Evolutionary conservation across 2,113 vertebrate genomes (phyloP), one percentile per base, ranked within the genome.

Genomic region (Notiomystis cincta): DNA sequence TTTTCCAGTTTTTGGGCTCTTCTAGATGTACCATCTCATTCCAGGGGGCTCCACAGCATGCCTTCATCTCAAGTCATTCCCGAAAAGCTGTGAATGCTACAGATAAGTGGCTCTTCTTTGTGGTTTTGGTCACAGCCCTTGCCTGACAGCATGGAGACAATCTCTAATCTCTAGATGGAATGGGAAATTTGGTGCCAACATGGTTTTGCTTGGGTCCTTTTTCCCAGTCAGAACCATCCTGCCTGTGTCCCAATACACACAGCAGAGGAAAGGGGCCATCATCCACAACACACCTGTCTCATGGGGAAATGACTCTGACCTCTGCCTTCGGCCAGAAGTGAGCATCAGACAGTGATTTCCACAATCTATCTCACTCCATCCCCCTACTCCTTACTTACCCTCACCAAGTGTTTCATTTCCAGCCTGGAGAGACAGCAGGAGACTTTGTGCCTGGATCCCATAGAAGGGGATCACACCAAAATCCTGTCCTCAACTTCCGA

Each of bases 401-500:
- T 83, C 56, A 58, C 50, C 18, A 56, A 82, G 19, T 65, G 22
- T 85, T 94, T 81, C 10, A 35, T 80, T 95, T 92, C 51, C 69
- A 84, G 58, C 40, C 62, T 89, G 54, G 82, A 94, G 66, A 76
- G 40, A 72, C 65, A 89, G 44, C 58, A 72, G 72, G 47, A 94
- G 44, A 75, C 40, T 83, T 89, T 60, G 37, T 56, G 31, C 66
- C 61, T 72, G 76, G 47, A 78, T 93, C 75, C 65, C 87, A 78
- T 51, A 80, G 91, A 90, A 95, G 86, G 37, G 72, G 87, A 79
- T 82, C 90, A 90, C 80, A 83, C 53, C 44, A 83, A 92, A 92
- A 90, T 95, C 93, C 71, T 0, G 0, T 75, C 80, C 90, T 94
- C 69, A 50, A 0, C 38, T 80, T 86, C 57, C 0, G 11, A 90